Evolutionary conservation across 2,113 vertebrate genomes (phyloP).

Genomic region (Vulpes vulpes): DNA sequence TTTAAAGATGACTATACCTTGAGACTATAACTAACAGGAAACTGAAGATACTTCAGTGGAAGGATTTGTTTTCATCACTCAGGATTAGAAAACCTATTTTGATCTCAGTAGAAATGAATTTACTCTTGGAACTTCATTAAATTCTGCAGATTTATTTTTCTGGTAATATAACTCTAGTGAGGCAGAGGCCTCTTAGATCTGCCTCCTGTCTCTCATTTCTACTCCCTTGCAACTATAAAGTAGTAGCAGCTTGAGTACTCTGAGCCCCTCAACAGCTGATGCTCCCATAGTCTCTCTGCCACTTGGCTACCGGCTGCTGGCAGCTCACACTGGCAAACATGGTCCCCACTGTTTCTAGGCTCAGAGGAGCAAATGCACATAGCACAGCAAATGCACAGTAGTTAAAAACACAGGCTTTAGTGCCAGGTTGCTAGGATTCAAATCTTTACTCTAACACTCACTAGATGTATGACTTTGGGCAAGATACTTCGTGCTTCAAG

Average conservation of each 20-base stretch:
- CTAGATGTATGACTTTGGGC: background rate
- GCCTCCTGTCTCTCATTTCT: background rate
- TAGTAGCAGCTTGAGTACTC: background rate
- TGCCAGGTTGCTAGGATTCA: background rate
- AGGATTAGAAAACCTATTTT: background rate
- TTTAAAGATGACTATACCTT: background rate
- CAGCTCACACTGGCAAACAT: background rate
- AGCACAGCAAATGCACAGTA: background rate
- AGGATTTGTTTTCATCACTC: background rate
- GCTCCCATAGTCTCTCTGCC: background rate
- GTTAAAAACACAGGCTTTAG: background rate
- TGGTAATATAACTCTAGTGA: background rate
- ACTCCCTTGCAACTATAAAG: background rate
- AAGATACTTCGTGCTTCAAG: background rate
- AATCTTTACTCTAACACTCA: background rate
- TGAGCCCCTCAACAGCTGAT: conserved; percentile 15
- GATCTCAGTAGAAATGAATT: conserved; percentile 13
- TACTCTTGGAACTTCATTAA: background rate
- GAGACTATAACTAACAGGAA: background rate
- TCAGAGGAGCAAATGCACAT: background rate
- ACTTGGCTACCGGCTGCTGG: conserved; percentile 59
- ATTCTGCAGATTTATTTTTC: background rate
- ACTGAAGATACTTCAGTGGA: background rate
- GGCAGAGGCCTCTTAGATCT: background rate
- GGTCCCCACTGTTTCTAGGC: conserved; percentile 43